Evolutionary conservation across 2,888 invertebrate genomes (phyloP), one percentile per base, ranked within the genome.

Genomic region (Tinea pellionella): DNA sequence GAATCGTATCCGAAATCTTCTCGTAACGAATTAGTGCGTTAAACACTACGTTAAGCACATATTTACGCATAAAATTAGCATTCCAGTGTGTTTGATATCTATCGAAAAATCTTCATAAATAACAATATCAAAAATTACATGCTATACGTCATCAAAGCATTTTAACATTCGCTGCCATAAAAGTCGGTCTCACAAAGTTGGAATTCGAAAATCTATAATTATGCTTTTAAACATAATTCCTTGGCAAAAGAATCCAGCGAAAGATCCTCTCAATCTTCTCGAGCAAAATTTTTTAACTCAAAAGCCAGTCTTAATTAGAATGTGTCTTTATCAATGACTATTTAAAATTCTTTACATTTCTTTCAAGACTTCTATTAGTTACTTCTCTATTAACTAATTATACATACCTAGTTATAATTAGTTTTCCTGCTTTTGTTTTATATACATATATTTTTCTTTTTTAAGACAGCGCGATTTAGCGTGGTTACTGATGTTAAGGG

Each of bases 171-270:
- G 24, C 24, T 9, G 24, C 24, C 9, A 47, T 24, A 24, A 24
- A 16, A 8, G 47, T 47, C 53, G 53, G 53, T 24, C 18, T 32
- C 30, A 24, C 61, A 61, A 61, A 60, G 61, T 57, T 6, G 43
- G 57, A 58, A 61, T 61, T 58, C 32, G 51, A 60, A 61, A 61
- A 61, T 61, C 61, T 61, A 61, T 61, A 61, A 61, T 61, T 61
- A 60, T 58, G 57, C 61, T 60, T 61, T 60, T 60, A 57, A 60
- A 51, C 60, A 60, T 60, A 61, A 61, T 61, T 57, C 58, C 56
- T 4, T 24, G 18, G 60, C 15, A 8, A 30, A 13, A 32, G 60
- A 60, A 60, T 60, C 51, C 59, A 29, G 59, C 19, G 16, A 29
- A 32, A 30, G 60, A 53, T 37, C 16, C 60, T 18, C 12, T 41